These are phyloP conservation scores for Noctua fimbriata DNA, from an alignment of 2,888 invertebrate species.

Conservation along the genomic window DNA sequence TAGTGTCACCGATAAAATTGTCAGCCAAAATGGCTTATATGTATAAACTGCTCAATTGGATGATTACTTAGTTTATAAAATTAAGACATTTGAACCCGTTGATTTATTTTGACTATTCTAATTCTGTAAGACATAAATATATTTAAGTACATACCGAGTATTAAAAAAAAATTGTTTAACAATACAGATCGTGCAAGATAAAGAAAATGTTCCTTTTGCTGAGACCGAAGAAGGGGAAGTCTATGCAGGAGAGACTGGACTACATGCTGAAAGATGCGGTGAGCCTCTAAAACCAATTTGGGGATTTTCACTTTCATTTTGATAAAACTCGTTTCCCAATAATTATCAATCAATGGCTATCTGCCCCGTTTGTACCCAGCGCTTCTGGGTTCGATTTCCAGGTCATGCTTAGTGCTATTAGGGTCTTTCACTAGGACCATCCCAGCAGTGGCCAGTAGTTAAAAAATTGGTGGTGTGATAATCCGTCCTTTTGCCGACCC, in stretches of 20 bases:
- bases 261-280: conserved; percentile 66
- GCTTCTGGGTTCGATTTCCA: neutral
- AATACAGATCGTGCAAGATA: conserved; percentile 59
- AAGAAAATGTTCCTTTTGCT: conserved; percentile 63
- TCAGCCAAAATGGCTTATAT: neutral
- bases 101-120: too few relatives aligned
- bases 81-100: neutral
- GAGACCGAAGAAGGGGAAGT: conserved; percentile 61
- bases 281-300: conserved; percentile 19
- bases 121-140: too few relatives aligned
- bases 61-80: neutral
- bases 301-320: neutral
- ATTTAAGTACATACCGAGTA: too few relatives aligned
- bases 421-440: too few relatives aligned
- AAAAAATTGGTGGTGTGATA: too few relatives aligned
- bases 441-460: too few relatives aligned
- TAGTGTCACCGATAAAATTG: neutral
- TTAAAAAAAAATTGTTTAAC: neutral
- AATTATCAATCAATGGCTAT: neutral
- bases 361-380: neutral
- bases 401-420: too few relatives aligned
- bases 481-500: too few relatives aligned
- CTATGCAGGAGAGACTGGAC: conserved; percentile 59
- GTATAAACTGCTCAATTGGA: neutral
- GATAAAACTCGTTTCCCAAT: neutral